phyloP scores from a whole-genome alignment of 1,140 invertebrate species.

The Heliothis virescens region DNA sequence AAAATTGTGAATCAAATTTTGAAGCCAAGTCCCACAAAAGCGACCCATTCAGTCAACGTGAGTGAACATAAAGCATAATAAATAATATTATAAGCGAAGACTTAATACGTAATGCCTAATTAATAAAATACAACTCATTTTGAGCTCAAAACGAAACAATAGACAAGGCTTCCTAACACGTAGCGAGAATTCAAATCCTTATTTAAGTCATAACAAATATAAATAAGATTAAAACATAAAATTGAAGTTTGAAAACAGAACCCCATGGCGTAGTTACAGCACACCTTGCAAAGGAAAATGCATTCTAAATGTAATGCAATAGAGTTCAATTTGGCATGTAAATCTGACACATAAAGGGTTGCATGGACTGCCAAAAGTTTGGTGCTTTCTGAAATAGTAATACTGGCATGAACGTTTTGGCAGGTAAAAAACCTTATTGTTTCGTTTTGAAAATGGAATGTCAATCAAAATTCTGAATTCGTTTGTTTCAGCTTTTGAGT shows the following conservation, averaged over 20 bases:
- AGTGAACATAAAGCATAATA: too few relatives aligned
- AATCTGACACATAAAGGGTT: neutral
- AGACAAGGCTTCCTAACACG: neutral
- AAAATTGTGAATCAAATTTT: too few relatives aligned
- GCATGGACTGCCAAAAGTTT: conserved; percentile 16
- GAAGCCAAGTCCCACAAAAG: too few relatives aligned
- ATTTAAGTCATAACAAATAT: conserved; percentile 1
- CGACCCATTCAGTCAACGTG: too few relatives aligned
- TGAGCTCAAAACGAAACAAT: conserved; percentile 10
- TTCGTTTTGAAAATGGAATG: conserved; percentile 1
- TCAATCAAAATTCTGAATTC: neutral
- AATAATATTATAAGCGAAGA: neutral
- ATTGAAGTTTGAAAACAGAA: conserved; percentile 11
- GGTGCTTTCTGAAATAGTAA: conserved; percentile 11
- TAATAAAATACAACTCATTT: neutral
- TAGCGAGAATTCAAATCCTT: conserved; percentile 2
- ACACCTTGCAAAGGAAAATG: neutral
- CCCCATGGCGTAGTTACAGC: neutral
- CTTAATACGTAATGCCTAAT: neutral
- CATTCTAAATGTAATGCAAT: neutral
- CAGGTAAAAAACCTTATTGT: neutral
- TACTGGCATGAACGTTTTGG: neutral
- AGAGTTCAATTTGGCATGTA: neutral
- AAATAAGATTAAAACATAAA: conserved; percentile 19
- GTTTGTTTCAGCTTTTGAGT: neutral